phyloP scores from a whole-genome alignment of 2,797 vertebrate genomes.

The Siniperca obscura region DNA sequence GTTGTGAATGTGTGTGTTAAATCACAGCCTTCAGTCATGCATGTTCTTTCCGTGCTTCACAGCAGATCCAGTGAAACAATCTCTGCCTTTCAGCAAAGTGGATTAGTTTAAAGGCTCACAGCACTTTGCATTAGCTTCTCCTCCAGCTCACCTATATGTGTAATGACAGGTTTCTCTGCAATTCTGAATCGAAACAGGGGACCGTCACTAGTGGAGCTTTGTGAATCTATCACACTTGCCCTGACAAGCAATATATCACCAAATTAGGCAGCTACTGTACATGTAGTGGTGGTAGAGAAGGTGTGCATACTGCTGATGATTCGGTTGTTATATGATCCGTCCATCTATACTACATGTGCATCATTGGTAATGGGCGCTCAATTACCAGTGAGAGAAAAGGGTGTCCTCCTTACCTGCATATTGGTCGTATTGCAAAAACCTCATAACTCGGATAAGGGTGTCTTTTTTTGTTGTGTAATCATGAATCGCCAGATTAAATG shows the following conservation, averaged over 20 bases:
- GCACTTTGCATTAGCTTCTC: constrained; percentile 37
- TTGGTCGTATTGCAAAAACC: neutral
- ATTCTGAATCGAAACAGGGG: constrained; percentile 1
- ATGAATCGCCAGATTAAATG: neutral
- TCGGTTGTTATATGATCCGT: neutral
- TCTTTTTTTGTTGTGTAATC: neutral
- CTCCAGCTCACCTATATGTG: constrained; percentile 31
- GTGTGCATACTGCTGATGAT: constrained; percentile 9
- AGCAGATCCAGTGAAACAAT: constrained; percentile 31
- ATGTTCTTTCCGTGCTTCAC: constrained; percentile 37
- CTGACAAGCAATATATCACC: constrained; percentile 48
- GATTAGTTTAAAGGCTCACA: constrained; percentile 38
- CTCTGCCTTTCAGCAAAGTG: constrained; percentile 25
- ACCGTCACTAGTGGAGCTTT: neutral
- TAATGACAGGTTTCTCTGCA: neutral
- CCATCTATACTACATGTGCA: neutral
- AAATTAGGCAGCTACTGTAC: constrained; percentile 34
- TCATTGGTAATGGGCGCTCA: neutral
- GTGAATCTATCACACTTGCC: constrained; percentile 58
- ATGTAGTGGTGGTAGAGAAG: constrained; percentile 8
- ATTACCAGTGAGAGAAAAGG: neutral
- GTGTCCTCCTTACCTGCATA: constrained; percentile 3
- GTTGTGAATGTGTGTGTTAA: constrained; percentile 17
- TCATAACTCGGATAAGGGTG: neutral
- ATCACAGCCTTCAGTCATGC: constrained; percentile 43